Evolutionary conservation across 1,140 invertebrate species (phyloP).

Genomic region (Portunus trituberculatus): DNA sequence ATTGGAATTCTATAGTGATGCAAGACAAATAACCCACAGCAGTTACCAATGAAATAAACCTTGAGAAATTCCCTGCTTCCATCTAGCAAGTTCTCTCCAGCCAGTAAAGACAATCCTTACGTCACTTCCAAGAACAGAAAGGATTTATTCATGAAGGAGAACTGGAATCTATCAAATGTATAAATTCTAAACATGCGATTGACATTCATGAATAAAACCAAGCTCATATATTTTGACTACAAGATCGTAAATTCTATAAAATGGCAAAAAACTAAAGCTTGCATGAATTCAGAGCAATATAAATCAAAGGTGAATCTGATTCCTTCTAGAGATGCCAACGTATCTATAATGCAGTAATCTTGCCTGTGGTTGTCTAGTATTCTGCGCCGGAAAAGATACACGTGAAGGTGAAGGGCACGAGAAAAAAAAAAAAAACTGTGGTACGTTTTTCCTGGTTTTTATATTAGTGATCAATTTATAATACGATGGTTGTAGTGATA

Average conservation of each 20-base stretch:
- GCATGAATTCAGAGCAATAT: background rate
- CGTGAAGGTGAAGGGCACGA: background rate
- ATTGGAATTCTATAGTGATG: too few species aligned
- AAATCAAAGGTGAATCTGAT: background rate
- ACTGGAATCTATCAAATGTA: background rate
- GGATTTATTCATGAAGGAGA: background rate
- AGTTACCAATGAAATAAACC: too few species aligned
- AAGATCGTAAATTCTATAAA: constrained; percentile 5
- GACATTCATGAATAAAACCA: background rate
- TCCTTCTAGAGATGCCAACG: background rate
- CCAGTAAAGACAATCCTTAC: too few species aligned
- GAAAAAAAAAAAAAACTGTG: too few species aligned
- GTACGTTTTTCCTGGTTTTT: too few species aligned
- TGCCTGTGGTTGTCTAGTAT: background rate
- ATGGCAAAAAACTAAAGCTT: background rate
- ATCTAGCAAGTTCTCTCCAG: too few species aligned
- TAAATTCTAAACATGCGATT: background rate
- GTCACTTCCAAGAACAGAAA: background rate
- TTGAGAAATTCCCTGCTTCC: too few species aligned
- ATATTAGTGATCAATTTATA: too few species aligned
- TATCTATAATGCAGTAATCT: background rate
- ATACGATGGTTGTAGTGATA: too few species aligned
- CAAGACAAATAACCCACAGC: too few species aligned
- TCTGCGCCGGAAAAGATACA: background rate
- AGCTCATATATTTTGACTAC: constrained; percentile 13